phyloP scores from a whole-genome alignment of 92 coral and sea anemone genomes.

The Epizoanthus scotinus region DNA sequence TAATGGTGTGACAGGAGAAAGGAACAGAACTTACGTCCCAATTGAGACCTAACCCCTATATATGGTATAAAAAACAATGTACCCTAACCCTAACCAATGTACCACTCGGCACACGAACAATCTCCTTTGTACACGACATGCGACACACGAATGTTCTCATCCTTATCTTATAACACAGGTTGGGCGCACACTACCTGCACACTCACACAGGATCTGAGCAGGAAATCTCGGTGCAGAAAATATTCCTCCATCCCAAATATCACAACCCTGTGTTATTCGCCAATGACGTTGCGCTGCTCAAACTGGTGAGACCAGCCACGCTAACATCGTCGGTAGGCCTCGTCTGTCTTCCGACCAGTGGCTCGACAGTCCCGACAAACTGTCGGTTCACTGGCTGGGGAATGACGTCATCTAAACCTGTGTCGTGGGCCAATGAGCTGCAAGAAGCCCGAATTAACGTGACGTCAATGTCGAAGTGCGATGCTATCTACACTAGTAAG shows the following conservation, averaged over 20 bases:
- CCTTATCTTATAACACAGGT: background rate
- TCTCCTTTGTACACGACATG: too few species aligned
- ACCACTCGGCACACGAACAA: too few species aligned
- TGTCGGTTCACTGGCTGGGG: constrained; percentile 40
- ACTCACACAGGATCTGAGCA: constrained; percentile 15
- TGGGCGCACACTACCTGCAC: constrained; percentile 39
- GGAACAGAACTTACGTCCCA: too few species aligned
- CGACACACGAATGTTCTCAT: too few species aligned
- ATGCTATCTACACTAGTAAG: constrained; percentile 40
- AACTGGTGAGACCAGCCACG: constrained; percentile 15
- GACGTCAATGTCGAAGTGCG: constrained; percentile 49
- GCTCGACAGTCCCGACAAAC: background rate
- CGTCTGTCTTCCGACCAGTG: constrained; percentile 30
- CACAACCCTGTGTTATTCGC: constrained; percentile 31
- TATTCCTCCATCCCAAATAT: constrained; percentile 34
- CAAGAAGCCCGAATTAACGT: constrained; percentile 61
- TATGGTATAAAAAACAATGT: too few species aligned
- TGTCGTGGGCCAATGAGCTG: constrained; percentile 46
- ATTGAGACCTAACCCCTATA: too few species aligned
- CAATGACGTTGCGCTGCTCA: constrained; percentile 36
- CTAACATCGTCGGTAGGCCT: constrained; percentile 18
- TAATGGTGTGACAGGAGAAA: too few species aligned
- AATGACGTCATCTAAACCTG: constrained; percentile 41
- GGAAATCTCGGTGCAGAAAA: constrained; percentile 23
- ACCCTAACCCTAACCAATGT: too few species aligned